Base-by-base conservation (phyloP, 2,888 invertebrate genomes). In the Oithona nana region DNA sequence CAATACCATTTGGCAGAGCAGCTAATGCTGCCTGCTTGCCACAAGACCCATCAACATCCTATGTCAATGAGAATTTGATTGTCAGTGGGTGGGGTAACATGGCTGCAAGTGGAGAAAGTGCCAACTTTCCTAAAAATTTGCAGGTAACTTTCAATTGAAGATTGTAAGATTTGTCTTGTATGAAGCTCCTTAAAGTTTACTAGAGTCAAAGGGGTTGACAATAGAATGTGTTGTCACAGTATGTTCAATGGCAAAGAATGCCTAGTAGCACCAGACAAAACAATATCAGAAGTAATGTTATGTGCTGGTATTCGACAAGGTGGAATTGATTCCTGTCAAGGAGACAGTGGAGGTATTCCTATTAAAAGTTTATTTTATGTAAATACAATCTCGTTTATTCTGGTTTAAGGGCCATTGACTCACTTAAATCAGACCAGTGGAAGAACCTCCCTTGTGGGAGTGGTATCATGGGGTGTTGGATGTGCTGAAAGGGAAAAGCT, bases 331-430 rank as follows among this genome's bases (percentile, higher is more conserved):
- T 52, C 52, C 11, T 52, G 52, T 52, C 52, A 52, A 52, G 52
- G 52, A 20, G 52, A 52, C 24, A 52, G 52, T 52, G 52, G 52
- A 20, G 52, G 52, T 52, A n/a, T n/a, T n/a, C n/a, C n/a, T n/a
- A n/a, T n/a, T n/a, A n/a, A n/a, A n/a, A n/a, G n/a, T n/a, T n/a
- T n/a, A n/a, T n/a, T n/a, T n/a, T n/a, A n/a, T 39, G 39, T 39
- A 11, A 39, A 11, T 6, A 16, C 8, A 39, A 39, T 39, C 16
- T 39, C 16, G 39, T 6, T 16, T 16, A 39, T 16, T n/a, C n/a
- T n/a, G n/a, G n/a, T n/a, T 39, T 39, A 6, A 39, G 39, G 39
- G 16, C 39, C 39, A 11, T 39, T 39, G 39, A 39, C 39, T 11
- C 16, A 39, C 39, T 39, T 39, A 6, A 39, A 39, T 39, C 8